Evolutionary conservation across 1,140 invertebrate species (phyloP), one percentile per base, ranked within the genome.

Genomic region (Pseudomyrmex dendroicus): DNA sequence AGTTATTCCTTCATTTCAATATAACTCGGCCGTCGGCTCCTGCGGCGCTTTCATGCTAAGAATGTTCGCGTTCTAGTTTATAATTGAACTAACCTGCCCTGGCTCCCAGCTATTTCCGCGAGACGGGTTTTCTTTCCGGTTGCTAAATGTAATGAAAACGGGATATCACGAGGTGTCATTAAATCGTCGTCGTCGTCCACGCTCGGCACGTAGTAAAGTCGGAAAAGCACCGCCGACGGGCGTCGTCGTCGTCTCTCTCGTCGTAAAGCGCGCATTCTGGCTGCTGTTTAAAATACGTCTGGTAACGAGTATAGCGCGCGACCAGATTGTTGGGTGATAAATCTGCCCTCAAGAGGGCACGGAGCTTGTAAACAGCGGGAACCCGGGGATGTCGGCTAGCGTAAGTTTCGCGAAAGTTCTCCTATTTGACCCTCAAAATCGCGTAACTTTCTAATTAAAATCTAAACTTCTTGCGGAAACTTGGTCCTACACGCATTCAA

Each of bases 401-500:
- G 15, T 46, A 35, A 48, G 73, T 77, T 35, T 56, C 35, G 44
- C 52, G 15, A 59, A 83, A 78, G 54, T 76, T 89, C 44, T 46
- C 25, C 84, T 66, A 87, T 89, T 88, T 89, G 88, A 89, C 84
- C 87, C 56, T 73, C 56, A 73, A 72, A 82, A 88, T 85, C 62
- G 82, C 83, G 73, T 84, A 89, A 89, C 87, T 89, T 89, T 86
- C 82, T 89, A 89, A 89, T 89, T 89, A 89, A 89, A 89, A 89
- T 57, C 48, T 74, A 25, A 89, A 89, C 87, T 89, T 89, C 22
- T 61, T 59, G 63, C 20, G 10, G 13, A 50, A 88, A 84, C 66
- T 88, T 87, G 12, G 52, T 0, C 25, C 46, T 61, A 50, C 76
- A 78, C 62, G 54, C 63, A 84, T 84, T 72, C 56, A 73, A 57